Evolutionary conservation across 2,888 invertebrate genomes (phyloP), one percentile per base, ranked within the genome.

Genomic region (Oligia fasciuncula): DNA sequence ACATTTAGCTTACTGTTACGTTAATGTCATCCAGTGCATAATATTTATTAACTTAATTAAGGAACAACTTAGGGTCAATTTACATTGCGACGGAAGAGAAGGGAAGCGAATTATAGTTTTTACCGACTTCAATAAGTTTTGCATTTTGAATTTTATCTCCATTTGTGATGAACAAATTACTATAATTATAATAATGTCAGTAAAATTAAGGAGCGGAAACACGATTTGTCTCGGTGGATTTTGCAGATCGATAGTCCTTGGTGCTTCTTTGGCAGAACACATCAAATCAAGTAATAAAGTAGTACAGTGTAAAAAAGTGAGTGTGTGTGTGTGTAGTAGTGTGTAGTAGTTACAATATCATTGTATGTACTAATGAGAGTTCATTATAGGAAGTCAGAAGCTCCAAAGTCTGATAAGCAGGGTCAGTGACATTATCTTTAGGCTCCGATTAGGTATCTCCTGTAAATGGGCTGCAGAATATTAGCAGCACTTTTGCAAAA

Each of bases 1-100:
- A 68, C 62, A 68, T 77, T 46, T 40, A 54, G 35, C 77, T 23
- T 40, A 40, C 83, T 17, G 62, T 83, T 80, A 49, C 54, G 63
- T 54, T 77, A 54, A n/a, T 40, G 29, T 8, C 49, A 40, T 54
- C 62, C 49, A n/a, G 49, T 76, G 40, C 68, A 63, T 80, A 77
- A 77, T 57, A 62, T 83, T 80, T 77, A 80, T 83, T 83, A 77
- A 23, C 76, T 80, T 83, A 77, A 80, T 80, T 83, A 69, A 83
- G 80, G 77, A 77, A 80, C 83, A 83, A 57, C 46, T 49, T 68
- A 54, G 54, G 80, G 68, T 76, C 76, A 83, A 83, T 80, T 77
- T 80, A 57, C 68, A 65, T 80, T 76, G 62, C 54, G 49, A 62
- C 62, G 77, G 68, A 83, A 83, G 80, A 83, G 80, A 68, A 69